Evolutionary conservation across 2,797 vertebrate species (phyloP).

Genomic region (Emys orbicularis): DNA sequence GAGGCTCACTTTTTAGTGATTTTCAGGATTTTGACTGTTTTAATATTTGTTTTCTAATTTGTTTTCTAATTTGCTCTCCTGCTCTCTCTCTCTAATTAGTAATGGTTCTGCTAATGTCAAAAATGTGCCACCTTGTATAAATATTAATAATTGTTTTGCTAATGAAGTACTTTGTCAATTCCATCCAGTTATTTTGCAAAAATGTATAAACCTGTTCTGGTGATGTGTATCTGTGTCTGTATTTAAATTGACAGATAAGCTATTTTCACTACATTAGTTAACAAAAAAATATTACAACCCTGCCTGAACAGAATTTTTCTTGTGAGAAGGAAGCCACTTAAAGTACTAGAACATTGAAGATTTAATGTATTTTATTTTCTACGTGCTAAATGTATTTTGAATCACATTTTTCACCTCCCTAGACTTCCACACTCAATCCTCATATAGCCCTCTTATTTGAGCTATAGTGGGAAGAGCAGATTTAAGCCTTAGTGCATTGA

Average conservation of each 20-base stretch:
- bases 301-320: background rate
- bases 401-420: fast-evolving
- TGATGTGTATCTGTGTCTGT: background rate
- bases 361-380: background rate
- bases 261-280: background rate
- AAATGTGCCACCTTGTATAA: background rate
- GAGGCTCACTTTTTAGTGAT: background rate
- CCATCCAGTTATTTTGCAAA: background rate
- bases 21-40: background rate
- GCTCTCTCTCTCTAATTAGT: background rate
- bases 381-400: background rate
- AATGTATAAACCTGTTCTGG: background rate
- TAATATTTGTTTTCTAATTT: background rate
- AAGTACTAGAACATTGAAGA: background rate
- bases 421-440: fast-evolving
- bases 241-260: background rate
- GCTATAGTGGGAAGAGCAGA: background rate
- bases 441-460: background rate
- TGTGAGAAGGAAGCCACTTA: background rate
- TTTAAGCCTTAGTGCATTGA: background rate
- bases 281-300: background rate
- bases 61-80: too few relatives aligned
- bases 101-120: too few relatives aligned
- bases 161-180: background rate
- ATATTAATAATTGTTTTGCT: background rate